Base-by-base conservation (phyloP, 2,113 vertebrate genomes). In the Phrynocephalus versicolor region DNA sequence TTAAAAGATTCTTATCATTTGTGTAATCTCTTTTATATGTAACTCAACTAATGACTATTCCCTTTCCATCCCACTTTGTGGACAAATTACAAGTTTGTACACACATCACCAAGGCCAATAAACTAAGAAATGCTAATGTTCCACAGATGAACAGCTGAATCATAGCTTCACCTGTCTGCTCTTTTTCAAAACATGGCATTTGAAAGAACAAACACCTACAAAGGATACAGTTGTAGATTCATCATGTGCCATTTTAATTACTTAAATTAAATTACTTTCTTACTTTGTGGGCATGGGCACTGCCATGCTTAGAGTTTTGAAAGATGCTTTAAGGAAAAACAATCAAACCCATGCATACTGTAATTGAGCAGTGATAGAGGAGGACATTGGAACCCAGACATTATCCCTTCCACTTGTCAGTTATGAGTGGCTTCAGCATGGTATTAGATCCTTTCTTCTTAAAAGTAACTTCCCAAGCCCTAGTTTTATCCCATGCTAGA, bases 181-280 rank as follows among this genome's bases (percentile, higher is more conserved):
- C n/a, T 60, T 9, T n/a, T 62, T 41, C 0, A 45, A 67, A 79
- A 5, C 16, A 6, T 87, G 12, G 13, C 6, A 1, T 74, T 90
- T 45, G 79, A 85, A 18, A 16, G 13, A 14, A 2, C 1, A 83
- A n/a, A n/a, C 15, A 85, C 76, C 84, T 85, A 33, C 12, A 83
- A 89, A 89, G 3, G 62, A 80, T 76, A 33, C 33, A 87, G 84
- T 76, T 76, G 1, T 82, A 41, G 6, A 21, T 86, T 85, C 85
- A 21, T 21, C 85, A 76, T 58, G 0, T 30, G 45, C 1, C 39
- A 0, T 87, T n/a, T 62, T 1, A 18, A 12, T 79, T 62, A 83
- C 57, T 62, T 72, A 88, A 62, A 64, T 37, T n/a, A n/a, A n/a
- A n/a, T n/a, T n/a, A 45, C 78, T 90, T 80, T 2, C 16, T 92